Percentiles rank a stretch among this genome's conserved stretches.
Conservation (phyloP, 2,797 vertebrate species). For the Ptychobarbus kaznakovi region DNA sequence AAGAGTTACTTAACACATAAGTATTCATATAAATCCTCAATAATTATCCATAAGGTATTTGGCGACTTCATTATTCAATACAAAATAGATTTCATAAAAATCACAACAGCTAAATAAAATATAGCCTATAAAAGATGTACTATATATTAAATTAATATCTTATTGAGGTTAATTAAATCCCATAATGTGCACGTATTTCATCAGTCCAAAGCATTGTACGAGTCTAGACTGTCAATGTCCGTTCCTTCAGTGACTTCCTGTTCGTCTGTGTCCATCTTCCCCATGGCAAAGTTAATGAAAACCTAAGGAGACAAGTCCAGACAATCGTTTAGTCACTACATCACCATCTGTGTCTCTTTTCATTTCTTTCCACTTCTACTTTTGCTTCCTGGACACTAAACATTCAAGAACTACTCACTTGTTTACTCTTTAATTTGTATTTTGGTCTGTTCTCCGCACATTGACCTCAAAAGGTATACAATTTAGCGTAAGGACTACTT, state of each 20-base stretch:
- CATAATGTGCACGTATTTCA: slow-evolving; percentile 35
- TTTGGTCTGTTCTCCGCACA: not conserved
- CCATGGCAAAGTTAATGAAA: slow-evolving; percentile 97
- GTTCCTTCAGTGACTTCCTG: slow-evolving; percentile 55
- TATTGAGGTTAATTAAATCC: slow-evolving; percentile 16
- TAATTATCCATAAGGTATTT: slow-evolving; percentile 13
- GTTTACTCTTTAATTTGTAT: not conserved
- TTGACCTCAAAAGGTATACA: not conserved
- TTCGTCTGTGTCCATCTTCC: slow-evolving; percentile 71
- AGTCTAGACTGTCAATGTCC: slow-evolving; percentile 59
- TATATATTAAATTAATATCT: slow-evolving; percentile 25
- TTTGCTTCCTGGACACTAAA: not conserved
- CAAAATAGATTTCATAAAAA: slow-evolving; percentile 6
- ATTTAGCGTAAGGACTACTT: not conserved
- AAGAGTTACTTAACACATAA: not conserved
- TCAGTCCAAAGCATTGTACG: slow-evolving; percentile 55
- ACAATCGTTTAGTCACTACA: slow-evolving; percentile 62
- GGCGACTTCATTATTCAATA: slow-evolving; percentile 30
- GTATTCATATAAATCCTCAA: slow-evolving; percentile 1
- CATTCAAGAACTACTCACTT: not conserved
- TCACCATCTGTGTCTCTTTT: slow-evolving; percentile 67
- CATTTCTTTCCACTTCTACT: slow-evolving; percentile 8
- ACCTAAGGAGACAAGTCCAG: slow-evolving; percentile 77
- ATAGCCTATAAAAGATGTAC: not conserved
- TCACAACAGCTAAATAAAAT: slow-evolving; percentile 7